Conservation (phyloP, 2,797 vertebrate species). For the Etheostoma perlongum region DNA sequence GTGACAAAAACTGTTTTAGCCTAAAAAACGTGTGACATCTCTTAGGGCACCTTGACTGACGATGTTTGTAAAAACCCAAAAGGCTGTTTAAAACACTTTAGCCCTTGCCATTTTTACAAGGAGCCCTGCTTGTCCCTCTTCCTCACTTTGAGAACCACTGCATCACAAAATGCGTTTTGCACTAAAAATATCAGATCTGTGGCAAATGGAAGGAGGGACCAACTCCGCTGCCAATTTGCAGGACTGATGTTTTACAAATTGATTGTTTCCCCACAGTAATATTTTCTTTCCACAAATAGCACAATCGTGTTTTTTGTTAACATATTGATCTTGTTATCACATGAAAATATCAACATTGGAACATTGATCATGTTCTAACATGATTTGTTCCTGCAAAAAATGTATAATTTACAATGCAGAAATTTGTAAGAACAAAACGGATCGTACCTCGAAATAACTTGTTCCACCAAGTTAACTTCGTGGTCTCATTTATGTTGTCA, state of each 20-base stretch:
- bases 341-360: conserved; percentile 4
- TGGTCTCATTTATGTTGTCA: not conserved
- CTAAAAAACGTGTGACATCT: too few species aligned
- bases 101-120: not conserved
- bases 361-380: not conserved
- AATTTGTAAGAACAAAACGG: not conserved
- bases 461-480: not conserved
- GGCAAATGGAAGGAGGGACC: not conserved
- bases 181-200: not conserved
- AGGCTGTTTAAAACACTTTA: not conserved
- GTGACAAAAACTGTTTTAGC: too few species aligned
- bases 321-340: not conserved
- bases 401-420: not conserved
- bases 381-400: not conserved
- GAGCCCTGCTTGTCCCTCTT: not conserved
- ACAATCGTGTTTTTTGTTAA: not conserved
- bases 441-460: not conserved
- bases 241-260: not conserved
- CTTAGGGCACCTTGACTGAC: not conserved
- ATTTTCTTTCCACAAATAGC: too few species aligned
- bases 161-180: conserved; percentile 2
- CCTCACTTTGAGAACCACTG: not conserved
- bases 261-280: not conserved
- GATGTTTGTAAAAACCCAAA: not conserved
- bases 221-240: not conserved